Conservation (phyloP, 1,140 invertebrate species). For the Lordiphosa mommai region DNA sequence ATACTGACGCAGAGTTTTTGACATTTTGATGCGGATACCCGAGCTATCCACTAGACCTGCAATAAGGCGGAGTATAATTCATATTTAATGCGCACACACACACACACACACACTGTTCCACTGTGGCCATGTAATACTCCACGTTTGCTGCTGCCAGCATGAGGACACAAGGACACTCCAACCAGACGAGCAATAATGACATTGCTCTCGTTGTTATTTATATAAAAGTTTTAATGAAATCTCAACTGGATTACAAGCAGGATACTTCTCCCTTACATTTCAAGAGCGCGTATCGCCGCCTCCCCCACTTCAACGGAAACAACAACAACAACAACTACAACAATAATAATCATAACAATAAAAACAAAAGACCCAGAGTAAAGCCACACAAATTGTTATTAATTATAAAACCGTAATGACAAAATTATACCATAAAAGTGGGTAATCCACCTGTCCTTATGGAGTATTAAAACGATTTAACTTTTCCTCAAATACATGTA, state of each 20-base stretch:
- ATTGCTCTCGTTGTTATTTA: slow-evolving; percentile 45
- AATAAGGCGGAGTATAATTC: slow-evolving; percentile 18
- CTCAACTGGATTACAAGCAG: not conserved
- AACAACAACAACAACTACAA: too few species aligned
- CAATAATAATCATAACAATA: too few species aligned
- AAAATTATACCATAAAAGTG: too few species aligned
- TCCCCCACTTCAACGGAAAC: too few species aligned
- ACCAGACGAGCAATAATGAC: slow-evolving; percentile 38
- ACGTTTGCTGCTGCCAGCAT: not conserved
- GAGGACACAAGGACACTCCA: slow-evolving; percentile 26
- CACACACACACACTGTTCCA: not conserved
- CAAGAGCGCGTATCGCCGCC: too few species aligned
- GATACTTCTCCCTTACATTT: not conserved
- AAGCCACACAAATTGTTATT: too few species aligned
- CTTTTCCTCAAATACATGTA: too few species aligned
- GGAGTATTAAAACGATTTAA: too few species aligned
- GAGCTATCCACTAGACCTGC: slow-evolving; percentile 92
- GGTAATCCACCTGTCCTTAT: too few species aligned
- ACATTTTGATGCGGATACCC: slow-evolving; percentile 90
- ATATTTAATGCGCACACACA: slow-evolving; percentile 10
- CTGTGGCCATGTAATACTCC: too few species aligned
- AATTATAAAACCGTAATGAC: too few species aligned
- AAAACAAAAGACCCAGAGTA: too few species aligned
- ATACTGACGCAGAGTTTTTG: slow-evolving; percentile 86
- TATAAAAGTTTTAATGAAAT: slow-evolving; percentile 48